A percentile compares a stretch with the other conserved stretches of the same genome.
These are phyloP conservation scores for Rhinopomastus cyanomelas DNA, from an alignment of 2,113 vertebrate species.

Conservation along the genomic window DNA sequence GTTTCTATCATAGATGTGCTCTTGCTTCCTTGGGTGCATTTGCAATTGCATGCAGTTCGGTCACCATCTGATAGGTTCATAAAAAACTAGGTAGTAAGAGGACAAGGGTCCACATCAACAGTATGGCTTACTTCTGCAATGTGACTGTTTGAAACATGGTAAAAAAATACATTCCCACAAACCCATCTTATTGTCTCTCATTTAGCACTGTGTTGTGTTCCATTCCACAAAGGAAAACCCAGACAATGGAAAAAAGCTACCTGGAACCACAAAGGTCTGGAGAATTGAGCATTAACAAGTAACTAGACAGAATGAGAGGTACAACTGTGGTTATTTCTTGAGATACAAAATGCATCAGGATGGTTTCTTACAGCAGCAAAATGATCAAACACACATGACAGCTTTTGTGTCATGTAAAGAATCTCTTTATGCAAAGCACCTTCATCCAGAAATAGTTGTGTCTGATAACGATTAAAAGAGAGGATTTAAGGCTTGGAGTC, in stretches of 20 bases:
- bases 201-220: neutral
- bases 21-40: constrained; percentile 9
- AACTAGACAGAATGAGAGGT: constrained; percentile 40
- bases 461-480: constrained; percentile 55
- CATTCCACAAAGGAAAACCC: neutral
- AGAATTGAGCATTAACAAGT: neutral
- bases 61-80: neutral
- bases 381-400: constrained; percentile 58
- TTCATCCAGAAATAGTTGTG: constrained; percentile 16
- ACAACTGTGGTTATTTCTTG: neutral
- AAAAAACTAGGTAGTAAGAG: neutral
- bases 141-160: neutral
- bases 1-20: constrained; percentile 13
- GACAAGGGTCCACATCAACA: neutral
- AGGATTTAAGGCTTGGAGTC: constrained; percentile 46
- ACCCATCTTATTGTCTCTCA: neutral
- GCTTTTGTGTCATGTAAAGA: constrained; percentile 5
- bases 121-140: neutral
- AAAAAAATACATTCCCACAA: neutral
- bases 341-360: constrained; percentile 29
- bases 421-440: constrained; percentile 15
- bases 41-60: neutral
- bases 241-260: neutral
- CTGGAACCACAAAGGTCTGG: neutral
- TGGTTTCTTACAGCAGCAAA: constrained; percentile 3